Percentiles rank a stretch among this genome's conserved stretches.
phyloP scores from a whole-genome alignment of 2,113 vertebrate genomes.

The Cebus imitator region DNA sequence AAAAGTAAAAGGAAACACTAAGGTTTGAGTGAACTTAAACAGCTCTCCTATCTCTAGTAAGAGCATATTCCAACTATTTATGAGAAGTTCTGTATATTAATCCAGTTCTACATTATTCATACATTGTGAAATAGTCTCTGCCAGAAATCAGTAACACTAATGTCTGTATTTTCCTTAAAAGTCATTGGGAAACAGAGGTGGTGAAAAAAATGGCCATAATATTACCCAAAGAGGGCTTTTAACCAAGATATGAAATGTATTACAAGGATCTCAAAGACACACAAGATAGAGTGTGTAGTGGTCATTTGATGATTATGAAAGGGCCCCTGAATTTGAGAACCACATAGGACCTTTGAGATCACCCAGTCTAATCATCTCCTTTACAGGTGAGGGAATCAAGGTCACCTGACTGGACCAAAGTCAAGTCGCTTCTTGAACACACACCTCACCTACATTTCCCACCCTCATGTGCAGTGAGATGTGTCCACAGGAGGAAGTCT shows the following conservation, averaged over 20 bases:
- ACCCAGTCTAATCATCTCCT: not conserved
- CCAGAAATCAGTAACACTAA: not conserved
- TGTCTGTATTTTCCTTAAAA: conserved; percentile 17
- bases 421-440: not conserved
- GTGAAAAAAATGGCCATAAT: not conserved
- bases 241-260: not conserved
- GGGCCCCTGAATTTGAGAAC: not conserved
- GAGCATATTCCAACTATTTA: not conserved
- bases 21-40: not conserved
- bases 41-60: not conserved
- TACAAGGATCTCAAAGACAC: not conserved
- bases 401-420: not conserved
- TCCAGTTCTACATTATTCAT: not conserved
- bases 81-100: not conserved
- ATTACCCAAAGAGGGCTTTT: not conserved
- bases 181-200: not conserved
- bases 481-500: not conserved
- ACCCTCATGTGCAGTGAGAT: not conserved
- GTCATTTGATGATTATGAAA: not conserved
- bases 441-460: not conserved
- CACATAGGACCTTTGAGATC: not conserved
- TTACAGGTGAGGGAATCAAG: not conserved
- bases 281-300: not conserved
- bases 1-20: not conserved
- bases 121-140: not conserved